Base-by-base conservation (phyloP, 2,113 vertebrate genomes). In the Stegastes partitus region DNA sequence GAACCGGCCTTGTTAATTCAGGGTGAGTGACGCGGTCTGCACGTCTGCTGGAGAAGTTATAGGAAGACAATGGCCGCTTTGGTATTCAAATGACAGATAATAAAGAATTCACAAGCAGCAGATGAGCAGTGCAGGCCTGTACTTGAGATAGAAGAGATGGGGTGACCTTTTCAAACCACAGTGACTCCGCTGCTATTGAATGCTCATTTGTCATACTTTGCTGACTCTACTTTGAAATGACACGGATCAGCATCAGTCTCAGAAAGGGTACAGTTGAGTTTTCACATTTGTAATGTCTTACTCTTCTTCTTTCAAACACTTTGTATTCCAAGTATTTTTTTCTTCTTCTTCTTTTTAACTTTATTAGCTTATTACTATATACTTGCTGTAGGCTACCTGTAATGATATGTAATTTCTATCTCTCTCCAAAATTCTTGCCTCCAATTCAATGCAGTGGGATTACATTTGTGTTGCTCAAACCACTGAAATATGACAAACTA, bases 171-270 rank as follows among this genome's bases (percentile, higher is more conserved):
- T 90, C 72, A 76, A 84, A 81, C 57, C 34, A 12, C 75, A 47
- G 39, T 67, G 77, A 84, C 64, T 86, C 51, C 1, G 2, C 66
- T 68, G 80, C 66, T 47, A 64, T 56, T 56, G 61, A 84, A 82
- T 71, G 61, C 76, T 87, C 87, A 77, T 92, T 91, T 88, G 78
- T 88, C 82, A 91, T 73, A 79, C 73, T 86, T 91, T 91, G 82
- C 81, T 62, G 74, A 82, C 57, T 84, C 79, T 65, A 54, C 84
- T 84, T 84, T 68, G 28, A 86, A 73, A 82, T 79, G 84, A 90
- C 84, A 87, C 12, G 68, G 75, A 87, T 88, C 80, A 77, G 74
- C 70, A 74, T 88, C 64, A 54, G 68, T 57, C 22, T 65, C 73
- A 54, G 55, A 72, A 47, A 80, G 37, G 74, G 18, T 66, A 71